Percentiles rank a stretch among this genome's conserved stretches.
Conservation (phyloP, 2,113 vertebrate species). For the Hypomesus transpacificus region DNA sequence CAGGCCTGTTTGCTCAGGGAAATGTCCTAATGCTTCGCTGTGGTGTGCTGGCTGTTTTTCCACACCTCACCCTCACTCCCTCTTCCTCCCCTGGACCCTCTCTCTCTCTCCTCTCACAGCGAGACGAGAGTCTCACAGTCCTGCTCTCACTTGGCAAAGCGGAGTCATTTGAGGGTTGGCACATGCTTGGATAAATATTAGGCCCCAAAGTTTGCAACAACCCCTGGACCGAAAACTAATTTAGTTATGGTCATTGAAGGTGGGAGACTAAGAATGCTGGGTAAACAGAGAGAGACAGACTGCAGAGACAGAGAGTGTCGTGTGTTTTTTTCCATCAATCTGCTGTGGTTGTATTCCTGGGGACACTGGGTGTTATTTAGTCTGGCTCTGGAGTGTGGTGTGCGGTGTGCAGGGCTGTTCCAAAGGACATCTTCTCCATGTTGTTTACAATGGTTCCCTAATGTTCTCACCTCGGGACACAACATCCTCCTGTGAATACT, state of each 20-base stretch:
- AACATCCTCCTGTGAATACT: too few relatives aligned
- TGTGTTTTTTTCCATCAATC: too few relatives aligned
- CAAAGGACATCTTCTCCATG: too few relatives aligned
- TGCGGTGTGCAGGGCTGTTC: too few relatives aligned
- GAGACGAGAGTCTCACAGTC: slow-evolving; percentile 57
- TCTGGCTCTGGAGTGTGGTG: too few relatives aligned
- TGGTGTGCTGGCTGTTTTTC: slow-evolving; percentile 59
- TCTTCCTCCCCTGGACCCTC: slow-evolving; percentile 48
- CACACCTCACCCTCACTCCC: slow-evolving; percentile 48
- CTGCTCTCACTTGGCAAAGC: slow-evolving; percentile 55
- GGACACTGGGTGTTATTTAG: too few relatives aligned
- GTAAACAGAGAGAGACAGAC: slow-evolving; percentile 40
- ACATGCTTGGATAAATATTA: slow-evolving; percentile 70
- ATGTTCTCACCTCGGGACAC: too few relatives aligned
- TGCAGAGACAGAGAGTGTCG: neutral
- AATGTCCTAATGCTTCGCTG: slow-evolving; percentile 58
- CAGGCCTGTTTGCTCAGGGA: slow-evolving; percentile 58
- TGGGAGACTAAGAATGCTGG: slow-evolving; percentile 47
- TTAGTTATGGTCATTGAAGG: slow-evolving; percentile 62
- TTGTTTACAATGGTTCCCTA: too few relatives aligned
- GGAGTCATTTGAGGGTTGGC: slow-evolving; percentile 71
- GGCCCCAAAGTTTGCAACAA: slow-evolving; percentile 69
- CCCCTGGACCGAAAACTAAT: slow-evolving; percentile 56
- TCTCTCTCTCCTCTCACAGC: slow-evolving; percentile 59
- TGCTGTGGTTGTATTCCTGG: too few relatives aligned